These are phyloP conservation scores for Anthopleura xanthogrammica DNA, from an alignment of 92 coral and sea anemone genomes.

Conservation along the genomic window DNA sequence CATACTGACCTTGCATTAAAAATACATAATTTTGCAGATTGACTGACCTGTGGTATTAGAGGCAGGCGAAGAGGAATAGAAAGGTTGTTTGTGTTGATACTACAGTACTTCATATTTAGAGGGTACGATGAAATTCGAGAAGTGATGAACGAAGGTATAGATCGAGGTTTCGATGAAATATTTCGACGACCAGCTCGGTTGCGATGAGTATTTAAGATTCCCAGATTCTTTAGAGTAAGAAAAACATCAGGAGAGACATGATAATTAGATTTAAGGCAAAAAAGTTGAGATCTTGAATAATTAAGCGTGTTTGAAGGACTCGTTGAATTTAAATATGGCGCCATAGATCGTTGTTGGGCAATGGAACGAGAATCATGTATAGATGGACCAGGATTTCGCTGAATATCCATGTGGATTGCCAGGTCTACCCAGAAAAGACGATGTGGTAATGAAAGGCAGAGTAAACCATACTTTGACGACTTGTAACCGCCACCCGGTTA, in stretches of 20 bases:
- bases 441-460: background rate
- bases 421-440: background rate
- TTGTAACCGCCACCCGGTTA: no score
- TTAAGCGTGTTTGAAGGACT: slow-evolving; percentile 28
- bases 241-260: slow-evolving; percentile 32
- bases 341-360: slow-evolving; percentile 22
- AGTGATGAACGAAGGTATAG: background rate
- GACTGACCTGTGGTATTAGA: background rate
- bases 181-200: slow-evolving; percentile 26
- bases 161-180: background rate
- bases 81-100: background rate
- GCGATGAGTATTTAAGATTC: slow-evolving; percentile 29
- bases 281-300: slow-evolving; percentile 19
- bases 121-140: background rate
- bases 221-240: slow-evolving; percentile 12
- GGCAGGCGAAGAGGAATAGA: background rate
- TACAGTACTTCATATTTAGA: background rate
- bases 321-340: slow-evolving; percentile 39
- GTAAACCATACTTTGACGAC: background rate
- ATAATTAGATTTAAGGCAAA: slow-evolving; percentile 30
- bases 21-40: background rate
- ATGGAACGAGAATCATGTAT: background rate
- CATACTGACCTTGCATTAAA: background rate
- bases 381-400: slow-evolving; percentile 4
- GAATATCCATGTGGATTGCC: background rate